Percentiles rank a stretch among this genome's conserved stretches.
These are phyloP conservation scores for Tachysurus fulvidraco DNA, from an alignment of 2,113 vertebrate species.

Conservation along the genomic window DNA sequence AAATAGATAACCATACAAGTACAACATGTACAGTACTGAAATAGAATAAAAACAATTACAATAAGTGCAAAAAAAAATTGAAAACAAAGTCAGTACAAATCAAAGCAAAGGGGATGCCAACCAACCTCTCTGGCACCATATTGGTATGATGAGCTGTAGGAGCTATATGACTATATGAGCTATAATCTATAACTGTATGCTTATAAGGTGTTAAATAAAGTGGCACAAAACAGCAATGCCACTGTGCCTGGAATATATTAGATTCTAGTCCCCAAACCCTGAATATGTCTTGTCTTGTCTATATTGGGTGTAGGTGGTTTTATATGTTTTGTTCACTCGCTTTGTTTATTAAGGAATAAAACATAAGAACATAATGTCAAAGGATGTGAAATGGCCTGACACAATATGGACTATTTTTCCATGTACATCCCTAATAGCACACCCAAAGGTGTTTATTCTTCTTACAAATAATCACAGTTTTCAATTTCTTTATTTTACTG, in stretches of 20 bases:
- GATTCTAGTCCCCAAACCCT: background rate
- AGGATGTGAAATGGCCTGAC: background rate
- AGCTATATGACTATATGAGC: background rate
- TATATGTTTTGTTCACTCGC: background rate
- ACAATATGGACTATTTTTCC: background rate
- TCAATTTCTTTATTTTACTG: background rate
- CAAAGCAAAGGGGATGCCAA: too few relatives aligned
- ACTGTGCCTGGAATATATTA: background rate
- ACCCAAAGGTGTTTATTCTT: background rate
- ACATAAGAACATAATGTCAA: background rate
- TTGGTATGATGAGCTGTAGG: too few relatives aligned
- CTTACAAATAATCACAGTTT: background rate
- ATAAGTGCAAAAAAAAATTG: too few relatives aligned
- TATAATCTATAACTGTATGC: background rate
- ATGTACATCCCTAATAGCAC: background rate
- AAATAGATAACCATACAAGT: too few relatives aligned
- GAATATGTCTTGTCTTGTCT: background rate
- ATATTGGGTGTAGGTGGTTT: background rate
- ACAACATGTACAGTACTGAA: too few relatives aligned
- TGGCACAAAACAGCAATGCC: background rate
- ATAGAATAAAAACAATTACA: too few relatives aligned
- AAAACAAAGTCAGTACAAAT: too few relatives aligned
- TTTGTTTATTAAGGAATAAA: background rate
- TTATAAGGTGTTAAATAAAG: background rate
- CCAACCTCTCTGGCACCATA: too few relatives aligned